These are phyloP conservation scores for Trachelus stipa DNA, from an alignment of 2,888 invertebrate species.

Conservation along the genomic window DNA sequence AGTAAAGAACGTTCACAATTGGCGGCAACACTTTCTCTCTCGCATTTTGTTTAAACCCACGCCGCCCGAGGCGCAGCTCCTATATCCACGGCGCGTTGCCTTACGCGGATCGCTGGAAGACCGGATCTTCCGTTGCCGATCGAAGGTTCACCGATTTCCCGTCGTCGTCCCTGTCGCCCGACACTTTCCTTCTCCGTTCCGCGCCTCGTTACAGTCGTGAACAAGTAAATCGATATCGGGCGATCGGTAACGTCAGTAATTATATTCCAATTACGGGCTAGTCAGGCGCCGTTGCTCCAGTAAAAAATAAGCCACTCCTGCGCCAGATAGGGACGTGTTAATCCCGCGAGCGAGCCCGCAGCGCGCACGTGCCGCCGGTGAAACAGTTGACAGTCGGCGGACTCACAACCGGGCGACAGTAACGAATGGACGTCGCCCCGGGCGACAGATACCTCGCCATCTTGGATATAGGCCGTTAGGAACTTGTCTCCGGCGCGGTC, in stretches of 20 bases:
- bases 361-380: slow-evolving; percentile 9
- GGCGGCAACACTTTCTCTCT: slow-evolving; percentile 3
- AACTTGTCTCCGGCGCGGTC: not conserved
- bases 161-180: not conserved
- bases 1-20: not conserved
- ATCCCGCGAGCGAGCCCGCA: slow-evolving; percentile 19
- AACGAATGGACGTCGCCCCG: slow-evolving; percentile 22
- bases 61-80: not conserved
- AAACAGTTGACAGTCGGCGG: slow-evolving; percentile 9
- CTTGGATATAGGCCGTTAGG: slow-evolving; percentile 3
- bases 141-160: not conserved
- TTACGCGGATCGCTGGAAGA: not conserved
- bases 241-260: slow-evolving; percentile 46
- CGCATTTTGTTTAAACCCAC: not conserved
- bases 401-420: slow-evolving; percentile 13
- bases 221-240: slow-evolving; percentile 29
- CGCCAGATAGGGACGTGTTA: slow-evolving; percentile 34
- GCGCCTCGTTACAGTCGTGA: not conserved
- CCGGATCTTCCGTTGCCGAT: not conserved
- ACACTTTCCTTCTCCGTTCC: not conserved
- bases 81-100: not conserved
- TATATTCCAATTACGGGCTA: slow-evolving; percentile 45
- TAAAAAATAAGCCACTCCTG: slow-evolving; percentile 30
- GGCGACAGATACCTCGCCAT: slow-evolving; percentile 25
- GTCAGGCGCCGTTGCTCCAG: slow-evolving; percentile 25